phyloP scores from a whole-genome alignment of 2,113 vertebrate species.

The Pitta sordida region DNA sequence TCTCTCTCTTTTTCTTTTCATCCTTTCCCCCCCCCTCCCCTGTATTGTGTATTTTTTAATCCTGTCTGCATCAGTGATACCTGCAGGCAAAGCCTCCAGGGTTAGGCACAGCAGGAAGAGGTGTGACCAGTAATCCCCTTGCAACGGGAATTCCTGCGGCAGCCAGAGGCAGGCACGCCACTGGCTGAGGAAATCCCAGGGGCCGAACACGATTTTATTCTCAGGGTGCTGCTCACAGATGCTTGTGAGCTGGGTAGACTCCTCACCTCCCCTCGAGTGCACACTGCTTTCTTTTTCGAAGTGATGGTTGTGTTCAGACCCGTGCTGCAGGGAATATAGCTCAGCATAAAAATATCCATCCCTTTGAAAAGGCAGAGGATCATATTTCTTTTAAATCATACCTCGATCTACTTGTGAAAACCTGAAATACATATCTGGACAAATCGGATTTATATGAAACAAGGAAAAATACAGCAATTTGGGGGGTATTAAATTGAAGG shows the following conservation, averaged over 20 bases:
- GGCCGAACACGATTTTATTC: background rate
- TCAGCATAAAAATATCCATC: background rate
- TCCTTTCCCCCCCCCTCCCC: too few relatives aligned
- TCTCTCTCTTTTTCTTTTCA: background rate
- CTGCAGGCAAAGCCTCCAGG: slow-evolving; percentile 47
- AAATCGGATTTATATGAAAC: slow-evolving; percentile 2
- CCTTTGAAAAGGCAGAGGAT: background rate
- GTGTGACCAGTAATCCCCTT: background rate
- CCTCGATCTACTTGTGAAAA: background rate
- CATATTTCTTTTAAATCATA: background rate
- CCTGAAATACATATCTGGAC: background rate
- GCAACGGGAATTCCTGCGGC: background rate
- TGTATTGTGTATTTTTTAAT: background rate
- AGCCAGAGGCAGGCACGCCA: background rate
- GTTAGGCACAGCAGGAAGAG: background rate
- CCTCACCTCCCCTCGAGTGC: background rate
- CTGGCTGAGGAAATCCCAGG: background rate
- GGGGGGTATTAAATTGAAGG: background rate
- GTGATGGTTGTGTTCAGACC: background rate
- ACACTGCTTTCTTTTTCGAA: background rate
- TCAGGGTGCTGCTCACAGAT: background rate
- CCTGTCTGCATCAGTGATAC: background rate
- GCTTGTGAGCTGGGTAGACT: background rate
- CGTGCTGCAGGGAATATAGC: background rate
- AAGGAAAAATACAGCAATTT: slow-evolving; percentile 3